Percentiles rank a stretch among this genome's conserved stretches.
These are phyloP conservation scores for Budorcas taxicolor DNA, from an alignment of 2,113 vertebrate species.

Conservation along the genomic window DNA sequence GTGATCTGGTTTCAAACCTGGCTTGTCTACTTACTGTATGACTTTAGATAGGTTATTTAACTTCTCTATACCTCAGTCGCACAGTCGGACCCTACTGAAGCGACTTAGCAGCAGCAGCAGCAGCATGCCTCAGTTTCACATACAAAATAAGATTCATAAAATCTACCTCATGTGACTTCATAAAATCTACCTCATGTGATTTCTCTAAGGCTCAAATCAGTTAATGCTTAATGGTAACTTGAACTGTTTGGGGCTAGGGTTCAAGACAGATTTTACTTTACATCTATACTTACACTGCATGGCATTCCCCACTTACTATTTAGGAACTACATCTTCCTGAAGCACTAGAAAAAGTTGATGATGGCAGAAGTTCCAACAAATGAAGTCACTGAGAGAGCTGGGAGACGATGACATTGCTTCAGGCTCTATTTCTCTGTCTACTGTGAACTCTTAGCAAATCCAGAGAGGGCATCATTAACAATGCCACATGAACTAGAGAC, in stretches of 20 bases:
- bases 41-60: background rate
- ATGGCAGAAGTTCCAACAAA: background rate
- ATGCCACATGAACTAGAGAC: background rate
- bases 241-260: background rate
- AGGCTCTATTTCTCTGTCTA: background rate
- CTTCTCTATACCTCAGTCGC: background rate
- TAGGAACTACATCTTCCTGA: background rate
- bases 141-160: background rate
- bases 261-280: background rate
- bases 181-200: background rate
- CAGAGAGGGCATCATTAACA: background rate
- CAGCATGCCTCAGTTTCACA: background rate
- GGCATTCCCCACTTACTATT: background rate
- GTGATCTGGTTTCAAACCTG: slow-evolving; percentile 16
- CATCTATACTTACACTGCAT: background rate
- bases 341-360: background rate
- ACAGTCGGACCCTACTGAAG: too few species aligned
- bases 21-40: background rate
- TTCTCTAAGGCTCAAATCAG: background rate
- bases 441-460: background rate
- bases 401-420: background rate
- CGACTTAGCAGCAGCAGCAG: too few species aligned
- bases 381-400: background rate
- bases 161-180: background rate
- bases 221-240: slow-evolving; percentile 3